Base-by-base conservation (phyloP, 2,888 invertebrate genomes). In the Marasmarcha lunaedactyla region DNA sequence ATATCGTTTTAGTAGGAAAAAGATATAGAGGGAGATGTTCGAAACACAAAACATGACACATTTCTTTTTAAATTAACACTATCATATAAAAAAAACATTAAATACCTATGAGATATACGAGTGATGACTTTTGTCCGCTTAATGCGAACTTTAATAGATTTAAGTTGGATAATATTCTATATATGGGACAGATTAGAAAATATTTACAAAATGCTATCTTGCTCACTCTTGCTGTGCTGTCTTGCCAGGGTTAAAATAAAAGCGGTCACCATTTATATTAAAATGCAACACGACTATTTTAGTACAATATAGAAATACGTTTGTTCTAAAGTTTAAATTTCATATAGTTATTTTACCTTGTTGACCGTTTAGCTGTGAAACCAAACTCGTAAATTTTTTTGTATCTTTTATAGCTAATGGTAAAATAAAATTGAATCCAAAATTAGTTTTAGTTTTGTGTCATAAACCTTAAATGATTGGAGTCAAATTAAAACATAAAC, bases 51-150 rank as follows among this genome's bases (percentile, higher is more conserved):
- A 59, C 68, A 74, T 74, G 74, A 79, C 74, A 76, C 74, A 70
- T 65, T 67, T 68, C 64, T 60, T 67, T n/a, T 65, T 58, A 68
- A 69, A 71, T 65, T 71, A 71, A 69, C 62, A 63, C 69, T 74
- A 71, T 50, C 50, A 59, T 54, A 61, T 20, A 20, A 20, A 72
- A 71, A 70, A 73, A 70, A 51, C 63, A 70, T 78, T 79, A 78
- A 78, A 78, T 78, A 81, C 77, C 81, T 81, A 81, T 79, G 81
- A 83, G 81, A 79, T 79, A 81, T 71, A 57, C 20, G 47, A 74
- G 60, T 72, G 74, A 77, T 79, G 81, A 81, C 81, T 81, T 57
- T 50, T 63, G 70, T 59, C 71, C 69, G 59, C 9, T 55, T 48
- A 45, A 48, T 45, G 56, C 61, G 68, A 67, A 59, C 66, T 57